These are phyloP conservation scores for Salvelinus fontinalis DNA, from an alignment of 2,113 vertebrate species.

Conservation along the genomic window DNA sequence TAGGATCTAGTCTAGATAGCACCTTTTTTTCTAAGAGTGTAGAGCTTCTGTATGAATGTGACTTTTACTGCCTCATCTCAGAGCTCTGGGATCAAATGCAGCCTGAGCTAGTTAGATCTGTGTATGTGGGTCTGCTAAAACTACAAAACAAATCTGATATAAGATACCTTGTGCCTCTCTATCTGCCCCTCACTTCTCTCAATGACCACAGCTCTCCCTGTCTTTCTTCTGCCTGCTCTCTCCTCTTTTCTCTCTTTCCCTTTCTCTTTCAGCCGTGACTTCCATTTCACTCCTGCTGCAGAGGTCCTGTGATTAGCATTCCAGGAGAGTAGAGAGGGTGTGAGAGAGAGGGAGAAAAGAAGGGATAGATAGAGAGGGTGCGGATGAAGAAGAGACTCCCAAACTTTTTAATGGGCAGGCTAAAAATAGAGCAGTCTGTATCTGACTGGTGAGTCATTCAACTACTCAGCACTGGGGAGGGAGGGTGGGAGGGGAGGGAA, in stretches of 20 bases:
- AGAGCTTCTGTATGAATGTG: too few species aligned
- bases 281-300: conserved; percentile 61
- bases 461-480: conserved; percentile 42
- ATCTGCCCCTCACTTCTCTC: not conserved
- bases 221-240: not conserved
- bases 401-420: conserved; percentile 15
- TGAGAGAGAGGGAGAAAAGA: not conserved
- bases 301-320: conserved; percentile 68
- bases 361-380: not conserved
- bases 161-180: too few species aligned
- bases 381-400: conserved; percentile 68
- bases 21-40: too few species aligned
- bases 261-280: not conserved
- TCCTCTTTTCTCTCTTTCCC: too few species aligned
- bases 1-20: too few species aligned
- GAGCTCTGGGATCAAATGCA: too few species aligned
- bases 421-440: conserved; percentile 71
- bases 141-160: too few species aligned
- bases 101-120: not conserved
- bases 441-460: conserved; percentile 71
- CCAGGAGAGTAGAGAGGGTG: conserved; percentile 15
- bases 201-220: not conserved
- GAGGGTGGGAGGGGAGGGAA: not conserved
- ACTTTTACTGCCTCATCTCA: too few species aligned
- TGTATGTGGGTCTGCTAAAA: too few species aligned